These are phyloP conservation scores for Lindbergichthys nudifrons DNA, from an alignment of 2,797 vertebrate genomes.

Conservation along the genomic window DNA sequence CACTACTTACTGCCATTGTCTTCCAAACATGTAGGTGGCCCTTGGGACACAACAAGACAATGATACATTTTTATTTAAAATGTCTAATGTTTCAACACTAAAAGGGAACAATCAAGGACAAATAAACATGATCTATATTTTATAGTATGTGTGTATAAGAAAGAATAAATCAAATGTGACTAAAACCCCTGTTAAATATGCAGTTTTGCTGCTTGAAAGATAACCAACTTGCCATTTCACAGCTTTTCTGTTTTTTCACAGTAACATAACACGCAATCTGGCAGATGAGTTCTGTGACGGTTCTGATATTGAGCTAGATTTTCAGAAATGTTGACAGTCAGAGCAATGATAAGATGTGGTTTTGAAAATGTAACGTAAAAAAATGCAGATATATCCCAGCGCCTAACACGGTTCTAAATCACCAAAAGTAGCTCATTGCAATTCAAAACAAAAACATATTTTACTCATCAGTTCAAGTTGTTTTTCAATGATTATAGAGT, in stretches of 20 bases:
- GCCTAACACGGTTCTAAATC: background rate
- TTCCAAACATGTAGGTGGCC: too few species aligned
- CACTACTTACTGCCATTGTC: too few species aligned
- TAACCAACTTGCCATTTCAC: background rate
- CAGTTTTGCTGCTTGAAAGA: background rate
- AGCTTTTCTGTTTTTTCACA: background rate
- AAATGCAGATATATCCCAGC: background rate
- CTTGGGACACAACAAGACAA: too few species aligned
- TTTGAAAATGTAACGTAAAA: background rate
- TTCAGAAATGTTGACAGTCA: too few species aligned
- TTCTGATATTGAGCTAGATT: too few species aligned
- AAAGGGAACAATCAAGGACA: too few species aligned
- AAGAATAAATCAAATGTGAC: background rate
- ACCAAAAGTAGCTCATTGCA: background rate
- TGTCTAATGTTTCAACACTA: too few species aligned
- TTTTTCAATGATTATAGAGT: background rate
- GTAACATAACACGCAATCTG: background rate
- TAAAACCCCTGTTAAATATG: background rate
- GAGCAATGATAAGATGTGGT: background rate
- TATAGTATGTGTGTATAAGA: background rate
- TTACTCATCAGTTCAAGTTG: too few species aligned
- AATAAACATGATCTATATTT: background rate
- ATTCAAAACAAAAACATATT: background rate
- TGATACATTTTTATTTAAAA: too few species aligned
- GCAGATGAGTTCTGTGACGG: background rate